Evolutionary conservation across 2,797 vertebrate genomes (phyloP).

Genomic region (Eurystomus glaucurus): DNA sequence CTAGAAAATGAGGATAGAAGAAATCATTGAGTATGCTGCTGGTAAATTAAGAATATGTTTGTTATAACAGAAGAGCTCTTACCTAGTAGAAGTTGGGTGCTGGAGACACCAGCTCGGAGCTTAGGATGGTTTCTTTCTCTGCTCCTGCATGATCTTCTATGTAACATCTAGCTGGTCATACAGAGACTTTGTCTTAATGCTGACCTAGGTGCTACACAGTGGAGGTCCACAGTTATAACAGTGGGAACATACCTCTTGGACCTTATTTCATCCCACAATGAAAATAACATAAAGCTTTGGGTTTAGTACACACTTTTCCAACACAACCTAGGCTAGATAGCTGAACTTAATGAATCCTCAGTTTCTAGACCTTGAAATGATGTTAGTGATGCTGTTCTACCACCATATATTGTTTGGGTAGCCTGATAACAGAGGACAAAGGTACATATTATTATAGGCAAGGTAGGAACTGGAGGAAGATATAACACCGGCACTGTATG

Average conservation of each 20-base stretch:
- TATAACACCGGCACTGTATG: neutral
- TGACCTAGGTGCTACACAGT: neutral
- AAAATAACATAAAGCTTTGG: neutral
- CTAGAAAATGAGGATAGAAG: neutral
- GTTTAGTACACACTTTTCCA: neutral
- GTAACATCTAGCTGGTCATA: neutral
- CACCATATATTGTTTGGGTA: neutral
- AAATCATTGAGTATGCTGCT: neutral
- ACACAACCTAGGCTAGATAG: neutral
- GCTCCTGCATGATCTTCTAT: neutral
- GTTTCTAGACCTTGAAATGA: neutral
- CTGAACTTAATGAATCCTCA: neutral
- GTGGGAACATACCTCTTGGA: neutral
- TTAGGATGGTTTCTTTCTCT: neutral
- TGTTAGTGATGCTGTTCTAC: neutral
- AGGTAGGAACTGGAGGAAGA: neutral
- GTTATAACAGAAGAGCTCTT: neutral
- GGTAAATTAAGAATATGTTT: neutral
- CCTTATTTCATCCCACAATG: neutral
- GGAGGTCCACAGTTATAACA: neutral
- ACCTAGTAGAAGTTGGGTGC: neutral
- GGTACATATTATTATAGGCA: neutral
- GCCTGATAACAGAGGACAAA: neutral
- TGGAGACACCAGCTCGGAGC: fast-evolving
- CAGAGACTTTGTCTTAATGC: neutral